These are phyloP conservation scores for Lepidotrigona ventralis DNA, from an alignment of 1,140 invertebrate genomes.

Conservation along the genomic window DNA sequence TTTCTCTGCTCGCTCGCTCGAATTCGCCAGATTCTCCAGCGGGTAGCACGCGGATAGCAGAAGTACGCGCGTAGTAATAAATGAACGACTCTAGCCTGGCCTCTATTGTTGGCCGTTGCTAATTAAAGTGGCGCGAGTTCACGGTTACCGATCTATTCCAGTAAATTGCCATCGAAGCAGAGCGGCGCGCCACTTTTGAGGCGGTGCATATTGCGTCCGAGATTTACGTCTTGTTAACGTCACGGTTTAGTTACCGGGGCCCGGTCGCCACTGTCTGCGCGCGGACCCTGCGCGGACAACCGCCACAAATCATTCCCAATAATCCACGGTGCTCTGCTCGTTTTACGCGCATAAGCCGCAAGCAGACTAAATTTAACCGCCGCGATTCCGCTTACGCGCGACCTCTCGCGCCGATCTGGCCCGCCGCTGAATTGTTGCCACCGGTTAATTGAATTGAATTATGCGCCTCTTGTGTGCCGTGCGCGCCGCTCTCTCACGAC, in stretches of 20 bases:
- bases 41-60: not conserved
- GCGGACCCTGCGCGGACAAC: conserved; percentile 31
- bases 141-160: conserved; percentile 51
- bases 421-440: conserved; percentile 41
- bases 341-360: conserved; percentile 47
- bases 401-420: conserved; percentile 16
- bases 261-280: conserved; percentile 8
- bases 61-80: conserved; percentile 4
- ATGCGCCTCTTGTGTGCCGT: conserved; percentile 11
- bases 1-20: not conserved
- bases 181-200: conserved; percentile 26
- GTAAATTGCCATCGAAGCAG: conserved; percentile 47
- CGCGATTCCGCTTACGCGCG: conserved; percentile 34
- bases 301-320: conserved; percentile 64
- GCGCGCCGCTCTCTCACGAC: conserved; percentile 17
- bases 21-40: conserved; percentile 20
- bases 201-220: conserved; percentile 47
- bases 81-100: conserved; percentile 2
- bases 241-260: conserved; percentile 58
- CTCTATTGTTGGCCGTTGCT: conserved; percentile 47
- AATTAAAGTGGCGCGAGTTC: conserved; percentile 58
- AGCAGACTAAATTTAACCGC: conserved; percentile 64
- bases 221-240: conserved; percentile 68
- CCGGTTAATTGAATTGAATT: conserved; percentile 53
- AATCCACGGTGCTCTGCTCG: conserved; percentile 42